Conservation (phyloP, 2,113 vertebrate species). For the Atractosteus spatula region DNA sequence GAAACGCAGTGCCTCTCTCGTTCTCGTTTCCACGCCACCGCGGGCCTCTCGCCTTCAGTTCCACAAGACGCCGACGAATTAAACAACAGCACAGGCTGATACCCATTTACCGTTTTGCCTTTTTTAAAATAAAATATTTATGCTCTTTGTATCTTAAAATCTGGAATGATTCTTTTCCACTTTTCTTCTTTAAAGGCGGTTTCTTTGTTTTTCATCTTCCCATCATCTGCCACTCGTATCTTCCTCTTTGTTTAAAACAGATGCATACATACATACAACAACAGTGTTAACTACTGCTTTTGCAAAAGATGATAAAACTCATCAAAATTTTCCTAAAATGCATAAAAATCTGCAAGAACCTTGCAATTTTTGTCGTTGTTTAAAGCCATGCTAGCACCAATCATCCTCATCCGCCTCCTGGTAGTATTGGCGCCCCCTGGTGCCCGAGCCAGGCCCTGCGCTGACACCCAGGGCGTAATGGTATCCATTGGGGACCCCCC, state of each 20-base stretch:
- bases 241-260: slow-evolving; percentile 22
- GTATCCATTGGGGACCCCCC: slow-evolving; percentile 83
- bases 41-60: slow-evolving; percentile 12
- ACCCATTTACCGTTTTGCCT: neutral
- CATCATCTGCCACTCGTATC: neutral
- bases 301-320: slow-evolving; percentile 89
- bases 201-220: slow-evolving; percentile 34
- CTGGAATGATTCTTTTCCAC: slow-evolving; percentile 36
- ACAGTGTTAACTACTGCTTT: slow-evolving; percentile 54
- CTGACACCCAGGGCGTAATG: slow-evolving; percentile 77
- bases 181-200: slow-evolving; percentile 13
- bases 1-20: neutral
- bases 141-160: slow-evolving; percentile 23
- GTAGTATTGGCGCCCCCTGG: slow-evolving; percentile 75
- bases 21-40: neutral
- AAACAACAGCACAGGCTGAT: neutral
- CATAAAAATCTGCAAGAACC: slow-evolving; percentile 41
- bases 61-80: neutral
- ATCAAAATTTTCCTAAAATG: slow-evolving; percentile 66
- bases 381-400: slow-evolving; percentile 86
- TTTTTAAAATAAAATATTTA: neutral
- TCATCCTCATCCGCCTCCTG: slow-evolving; percentile 80
- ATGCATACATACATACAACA: slow-evolving; percentile 34
- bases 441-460: slow-evolving; percentile 55
- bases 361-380: slow-evolving; percentile 28